Evolutionary conservation across 1,140 invertebrate species (phyloP).

Genomic region (Scaptomyza montana): DNA sequence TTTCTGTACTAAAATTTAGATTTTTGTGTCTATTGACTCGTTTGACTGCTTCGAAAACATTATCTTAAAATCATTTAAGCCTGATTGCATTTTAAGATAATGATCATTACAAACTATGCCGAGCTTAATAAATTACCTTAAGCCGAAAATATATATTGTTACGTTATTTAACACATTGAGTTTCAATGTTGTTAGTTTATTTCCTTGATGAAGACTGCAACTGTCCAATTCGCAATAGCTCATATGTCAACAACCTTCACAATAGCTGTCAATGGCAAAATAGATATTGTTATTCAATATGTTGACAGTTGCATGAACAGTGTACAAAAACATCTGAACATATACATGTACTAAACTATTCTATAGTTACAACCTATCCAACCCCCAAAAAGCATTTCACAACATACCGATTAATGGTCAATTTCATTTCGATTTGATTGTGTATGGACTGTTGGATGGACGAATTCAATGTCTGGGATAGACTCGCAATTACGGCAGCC

Average conservation of each 20-base stretch:
- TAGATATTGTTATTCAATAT: constrained; percentile 51
- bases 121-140: too few species aligned
- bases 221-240: constrained; percentile 32
- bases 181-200: constrained; percentile 13
- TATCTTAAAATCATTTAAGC: too few species aligned
- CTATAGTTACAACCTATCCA: not conserved
- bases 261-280: constrained; percentile 57
- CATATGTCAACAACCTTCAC: constrained; percentile 58
- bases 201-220: constrained; percentile 15
- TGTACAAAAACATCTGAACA: not conserved
- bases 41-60: too few species aligned
- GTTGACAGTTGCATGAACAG: not conserved
- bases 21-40: too few species aligned
- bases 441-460: constrained; percentile 5
- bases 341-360: not conserved
- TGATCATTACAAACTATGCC: too few species aligned
- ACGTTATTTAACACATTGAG: not conserved
- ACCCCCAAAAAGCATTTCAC: constrained; percentile 18
- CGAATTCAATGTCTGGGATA: constrained; percentile 36
- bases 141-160: too few species aligned
- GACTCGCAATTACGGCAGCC: constrained; percentile 68
- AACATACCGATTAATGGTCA: constrained; percentile 73
- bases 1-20: too few species aligned
- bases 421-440: constrained; percentile 82
- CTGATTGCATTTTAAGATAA: too few species aligned